Evolutionary conservation across 2,888 invertebrate species (phyloP).

Genomic region (Junonia oenone): DNA sequence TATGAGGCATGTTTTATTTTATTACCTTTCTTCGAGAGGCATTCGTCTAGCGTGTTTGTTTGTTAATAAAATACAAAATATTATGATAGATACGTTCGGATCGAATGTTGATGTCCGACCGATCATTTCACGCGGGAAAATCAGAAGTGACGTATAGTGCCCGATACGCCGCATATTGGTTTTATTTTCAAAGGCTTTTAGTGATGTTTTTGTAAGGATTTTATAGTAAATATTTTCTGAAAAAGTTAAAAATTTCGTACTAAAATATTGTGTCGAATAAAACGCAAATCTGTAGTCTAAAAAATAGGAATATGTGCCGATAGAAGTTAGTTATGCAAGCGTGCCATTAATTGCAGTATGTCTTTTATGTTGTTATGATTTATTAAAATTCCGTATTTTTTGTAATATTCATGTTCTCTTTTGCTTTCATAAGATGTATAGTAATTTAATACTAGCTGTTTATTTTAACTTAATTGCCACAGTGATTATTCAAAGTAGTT

Average conservation of each 20-base stretch:
- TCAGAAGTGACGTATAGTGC: neutral
- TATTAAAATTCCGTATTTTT: no score
- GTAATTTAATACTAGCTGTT: no score
- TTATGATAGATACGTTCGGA: neutral
- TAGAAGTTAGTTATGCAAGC: no score
- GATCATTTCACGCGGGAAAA: neutral
- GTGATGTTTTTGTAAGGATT: neutral
- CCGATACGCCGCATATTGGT: neutral
- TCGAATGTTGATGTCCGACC: neutral
- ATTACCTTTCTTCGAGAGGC: conserved; percentile 2
- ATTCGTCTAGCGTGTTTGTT: neutral
- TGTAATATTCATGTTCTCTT: no score
- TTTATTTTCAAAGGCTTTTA: neutral
- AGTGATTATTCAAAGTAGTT: no score
- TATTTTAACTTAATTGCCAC: no score
- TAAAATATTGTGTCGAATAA: neutral
- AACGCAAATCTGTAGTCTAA: neutral
- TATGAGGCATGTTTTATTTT: conserved; percentile 13
- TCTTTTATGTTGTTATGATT: no score
- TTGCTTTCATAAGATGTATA: no score
- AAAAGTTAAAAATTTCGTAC: neutral
- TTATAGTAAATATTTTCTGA: neutral
- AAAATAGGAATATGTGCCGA: no score
- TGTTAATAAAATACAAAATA: neutral
- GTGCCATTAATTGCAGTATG: no score